Conservation (phyloP, 2,888 invertebrate species). For the Vesta saturnalis region DNA sequence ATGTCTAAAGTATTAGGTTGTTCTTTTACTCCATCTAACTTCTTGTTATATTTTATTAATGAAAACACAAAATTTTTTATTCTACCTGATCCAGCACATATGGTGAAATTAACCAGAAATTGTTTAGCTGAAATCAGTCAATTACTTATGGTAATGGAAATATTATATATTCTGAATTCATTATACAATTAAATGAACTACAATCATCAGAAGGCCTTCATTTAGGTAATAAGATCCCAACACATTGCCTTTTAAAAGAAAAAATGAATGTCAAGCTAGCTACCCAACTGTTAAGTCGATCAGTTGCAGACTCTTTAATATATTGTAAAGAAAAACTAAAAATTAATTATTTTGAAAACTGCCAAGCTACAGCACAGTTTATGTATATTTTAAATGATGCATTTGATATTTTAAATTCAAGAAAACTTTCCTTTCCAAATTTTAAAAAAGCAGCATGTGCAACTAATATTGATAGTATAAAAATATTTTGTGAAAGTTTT, state of each 20-base stretch:
- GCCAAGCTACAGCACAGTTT: no score
- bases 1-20: no score
- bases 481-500: neutral
- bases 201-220: constrained; percentile 34
- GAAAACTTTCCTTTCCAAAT: constrained; percentile 29
- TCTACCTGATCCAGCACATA: constrained; percentile 26
- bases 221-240: constrained; percentile 36
- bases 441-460: constrained; percentile 34
- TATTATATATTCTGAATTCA: constrained; percentile 30
- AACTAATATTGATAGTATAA: neutral
- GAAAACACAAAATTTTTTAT: neutral
- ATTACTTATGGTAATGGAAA: constrained; percentile 24
- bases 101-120: constrained; percentile 28
- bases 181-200: constrained; percentile 27
- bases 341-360: no score
- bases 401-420: constrained; percentile 46
- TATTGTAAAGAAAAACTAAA: constrained; percentile 40
- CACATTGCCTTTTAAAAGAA: constrained; percentile 30
- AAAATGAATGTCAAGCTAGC: constrained; percentile 25
- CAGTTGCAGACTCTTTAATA: constrained; percentile 43
- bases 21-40: no score
- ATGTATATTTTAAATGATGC: no score
- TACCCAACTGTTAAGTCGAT: constrained; percentile 16
- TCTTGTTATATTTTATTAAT: neutral
- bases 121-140: constrained; percentile 23